Evolutionary conservation across 2,113 vertebrate genomes (phyloP).

Genomic region (Meriones unguiculatus): DNA sequence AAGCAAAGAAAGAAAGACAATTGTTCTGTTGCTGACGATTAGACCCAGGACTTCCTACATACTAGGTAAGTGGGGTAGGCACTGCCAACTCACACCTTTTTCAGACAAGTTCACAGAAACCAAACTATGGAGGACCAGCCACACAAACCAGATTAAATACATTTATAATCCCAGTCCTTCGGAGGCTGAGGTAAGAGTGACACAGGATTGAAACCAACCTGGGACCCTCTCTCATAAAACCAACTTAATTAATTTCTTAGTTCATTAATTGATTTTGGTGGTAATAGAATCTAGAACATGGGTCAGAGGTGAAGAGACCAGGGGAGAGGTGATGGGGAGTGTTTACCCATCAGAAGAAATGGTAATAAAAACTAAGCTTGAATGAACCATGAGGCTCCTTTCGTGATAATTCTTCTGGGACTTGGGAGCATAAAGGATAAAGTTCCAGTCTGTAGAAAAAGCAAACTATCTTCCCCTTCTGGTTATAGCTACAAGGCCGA

Average conservation of each 20-base stretch:
- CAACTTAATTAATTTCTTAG: neutral
- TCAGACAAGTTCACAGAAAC: neutral
- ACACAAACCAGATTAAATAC: neutral
- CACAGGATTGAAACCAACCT: too few species aligned
- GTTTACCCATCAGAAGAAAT: neutral
- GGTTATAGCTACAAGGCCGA: neutral
- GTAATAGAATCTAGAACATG: neutral
- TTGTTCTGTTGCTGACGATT: neutral
- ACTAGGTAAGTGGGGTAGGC: neutral
- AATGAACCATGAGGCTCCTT: neutral
- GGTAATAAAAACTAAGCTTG: neutral
- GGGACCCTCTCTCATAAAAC: neutral
- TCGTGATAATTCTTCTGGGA: neutral
- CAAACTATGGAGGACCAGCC: neutral
- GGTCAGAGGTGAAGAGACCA: neutral
- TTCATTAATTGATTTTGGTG: neutral
- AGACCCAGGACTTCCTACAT: neutral
- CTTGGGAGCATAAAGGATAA: neutral
- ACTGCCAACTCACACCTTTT: neutral
- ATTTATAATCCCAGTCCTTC: neutral
- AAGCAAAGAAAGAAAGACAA: neutral
- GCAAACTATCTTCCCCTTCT: neutral
- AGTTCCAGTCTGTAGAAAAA: neutral
- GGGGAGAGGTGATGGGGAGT: neutral
- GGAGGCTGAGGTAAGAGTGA: neutral